These are phyloP conservation scores for Prochilodus magdalenae DNA, from an alignment of 2,113 vertebrate genomes.

Conservation along the genomic window DNA sequence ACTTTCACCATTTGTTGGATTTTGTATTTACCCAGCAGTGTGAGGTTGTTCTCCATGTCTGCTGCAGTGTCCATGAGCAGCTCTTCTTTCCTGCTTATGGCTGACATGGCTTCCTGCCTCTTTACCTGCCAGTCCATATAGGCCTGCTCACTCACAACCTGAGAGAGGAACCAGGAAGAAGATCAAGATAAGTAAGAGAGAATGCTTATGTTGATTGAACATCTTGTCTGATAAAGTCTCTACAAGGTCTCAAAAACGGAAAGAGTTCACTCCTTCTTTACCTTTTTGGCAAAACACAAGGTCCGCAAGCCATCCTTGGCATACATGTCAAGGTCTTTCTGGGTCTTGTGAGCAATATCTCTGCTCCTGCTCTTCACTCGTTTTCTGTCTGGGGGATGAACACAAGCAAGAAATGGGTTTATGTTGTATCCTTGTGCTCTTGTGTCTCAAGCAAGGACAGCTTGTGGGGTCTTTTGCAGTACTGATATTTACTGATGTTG, in stretches of 20 bases:
- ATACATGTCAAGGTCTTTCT: constrained; percentile 87
- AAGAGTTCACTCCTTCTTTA: constrained; percentile 57
- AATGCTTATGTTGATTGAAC: background rate
- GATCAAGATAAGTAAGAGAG: background rate
- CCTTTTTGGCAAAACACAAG: constrained; percentile 92
- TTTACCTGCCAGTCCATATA: constrained; percentile 84
- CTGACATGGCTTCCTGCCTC: constrained; percentile 83
- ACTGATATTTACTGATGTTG: too few species aligned
- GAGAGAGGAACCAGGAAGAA: background rate
- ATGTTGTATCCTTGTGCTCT: background rate
- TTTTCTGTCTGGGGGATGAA: constrained; percentile 20
- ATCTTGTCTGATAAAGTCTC: too few species aligned
- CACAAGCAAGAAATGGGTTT: background rate
- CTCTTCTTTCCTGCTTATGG: constrained; percentile 83
- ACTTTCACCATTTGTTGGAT: background rate
- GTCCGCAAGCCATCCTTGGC: constrained; percentile 89
- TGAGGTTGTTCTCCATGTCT: constrained; percentile 82
- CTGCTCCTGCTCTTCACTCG: constrained; percentile 69
- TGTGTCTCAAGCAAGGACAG: background rate
- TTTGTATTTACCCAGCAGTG: constrained; percentile 77
- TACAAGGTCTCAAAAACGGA: background rate
- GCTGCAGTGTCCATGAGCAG: constrained; percentile 80
- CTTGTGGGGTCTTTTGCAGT: background rate
- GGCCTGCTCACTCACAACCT: constrained; percentile 85
- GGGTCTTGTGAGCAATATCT: constrained; percentile 81